Evolutionary conservation across 1,140 invertebrate genomes (phyloP), one percentile per base, ranked within the genome.

Genomic region (Sweltsa coloradensis): DNA sequence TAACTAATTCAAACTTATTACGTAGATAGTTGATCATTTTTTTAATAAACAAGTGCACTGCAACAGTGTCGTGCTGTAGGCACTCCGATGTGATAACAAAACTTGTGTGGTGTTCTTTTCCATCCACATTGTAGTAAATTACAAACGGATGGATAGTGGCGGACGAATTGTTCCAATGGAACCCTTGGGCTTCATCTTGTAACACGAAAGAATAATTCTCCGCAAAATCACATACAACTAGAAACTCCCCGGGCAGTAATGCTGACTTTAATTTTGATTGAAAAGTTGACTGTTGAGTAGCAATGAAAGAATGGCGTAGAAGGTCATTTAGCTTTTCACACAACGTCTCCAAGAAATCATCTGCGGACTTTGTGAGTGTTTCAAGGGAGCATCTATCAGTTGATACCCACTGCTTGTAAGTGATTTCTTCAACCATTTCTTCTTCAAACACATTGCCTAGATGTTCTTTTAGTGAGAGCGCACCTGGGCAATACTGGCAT

Each of bases 141-240:
- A n/a, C n/a, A n/a, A n/a, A n/a, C n/a, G 56, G 57, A 52, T 61
- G 57, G 16, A 60, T 29, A 3, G 56, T 60, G 13, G 45, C 44
- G 37, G 59, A 57, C 2, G 22, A 19, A 36, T 57, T 60, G 5
- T 27, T 43, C 50, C 54, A 61, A 39, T 60, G 55, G 40, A 37
- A 51, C 9, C 50, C 37, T 57, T 51, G n/a, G n/a, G 54, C 51
- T 39, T 46, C 55, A 51, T 60, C 50, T 41, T 60, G 55, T 29
- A 56, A 39, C 1, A 59, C 37, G 40, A 54, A 57, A 16, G 51
- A 43, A 41, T 55, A 61, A 47, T 61, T 55, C 48, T 60, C 52
- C 13, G 49, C 48, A 53, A 57, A 58, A 41, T 60, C 56, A 41
- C 42, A 47, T 9, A 53, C 24, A 13, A 56, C 25, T 14, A 55